A percentile compares a stretch with the other conserved stretches of the same genome.
phyloP scores from a whole-genome alignment of 1,140 invertebrate genomes.

The Hylaeus volcanicus region DNA sequence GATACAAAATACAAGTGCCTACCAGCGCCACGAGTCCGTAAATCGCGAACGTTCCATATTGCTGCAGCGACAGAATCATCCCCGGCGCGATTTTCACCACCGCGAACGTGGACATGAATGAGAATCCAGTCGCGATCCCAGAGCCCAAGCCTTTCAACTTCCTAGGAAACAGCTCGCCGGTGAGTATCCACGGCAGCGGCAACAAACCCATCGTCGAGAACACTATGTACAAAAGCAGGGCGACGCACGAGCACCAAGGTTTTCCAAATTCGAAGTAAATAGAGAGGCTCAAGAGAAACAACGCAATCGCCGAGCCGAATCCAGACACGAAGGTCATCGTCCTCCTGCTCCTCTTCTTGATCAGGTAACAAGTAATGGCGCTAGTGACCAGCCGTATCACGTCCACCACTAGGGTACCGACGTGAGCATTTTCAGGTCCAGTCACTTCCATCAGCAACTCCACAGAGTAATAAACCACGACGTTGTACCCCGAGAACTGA shows the following conservation, averaged over 20 bases:
- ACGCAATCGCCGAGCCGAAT: conserved; percentile 80
- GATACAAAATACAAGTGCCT: conserved; percentile 84
- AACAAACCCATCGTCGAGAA: conserved; percentile 83
- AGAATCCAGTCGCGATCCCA: conserved; percentile 83
- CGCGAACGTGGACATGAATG: conserved; percentile 85
- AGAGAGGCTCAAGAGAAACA: conserved; percentile 79
- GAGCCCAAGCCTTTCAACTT: conserved; percentile 82
- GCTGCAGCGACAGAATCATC: conserved; percentile 82
- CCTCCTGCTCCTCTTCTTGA: conserved; percentile 82
- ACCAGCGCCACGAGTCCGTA: conserved; percentile 85
- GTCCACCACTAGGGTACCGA: conserved; percentile 85
- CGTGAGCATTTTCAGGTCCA: conserved; percentile 81
- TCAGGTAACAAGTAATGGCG: conserved; percentile 82
- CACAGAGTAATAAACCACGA: conserved; percentile 88
- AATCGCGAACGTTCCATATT: conserved; percentile 84
- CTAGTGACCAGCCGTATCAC: conserved; percentile 84
- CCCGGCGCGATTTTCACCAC: conserved; percentile 86
- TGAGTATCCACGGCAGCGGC: conserved; percentile 86
- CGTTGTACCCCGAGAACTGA: conserved; percentile 85
- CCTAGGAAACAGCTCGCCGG: conserved; percentile 84
- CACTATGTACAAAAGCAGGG: conserved; percentile 82
- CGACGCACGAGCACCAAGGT: conserved; percentile 80
- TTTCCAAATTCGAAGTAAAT: conserved; percentile 68
- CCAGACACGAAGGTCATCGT: conserved; percentile 82
- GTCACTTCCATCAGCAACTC: conserved; percentile 82